Percentiles rank a stretch among this genome's conserved stretches.
Conservation (phyloP, 2,888 invertebrate genomes). For the Colletes collaris region DNA sequence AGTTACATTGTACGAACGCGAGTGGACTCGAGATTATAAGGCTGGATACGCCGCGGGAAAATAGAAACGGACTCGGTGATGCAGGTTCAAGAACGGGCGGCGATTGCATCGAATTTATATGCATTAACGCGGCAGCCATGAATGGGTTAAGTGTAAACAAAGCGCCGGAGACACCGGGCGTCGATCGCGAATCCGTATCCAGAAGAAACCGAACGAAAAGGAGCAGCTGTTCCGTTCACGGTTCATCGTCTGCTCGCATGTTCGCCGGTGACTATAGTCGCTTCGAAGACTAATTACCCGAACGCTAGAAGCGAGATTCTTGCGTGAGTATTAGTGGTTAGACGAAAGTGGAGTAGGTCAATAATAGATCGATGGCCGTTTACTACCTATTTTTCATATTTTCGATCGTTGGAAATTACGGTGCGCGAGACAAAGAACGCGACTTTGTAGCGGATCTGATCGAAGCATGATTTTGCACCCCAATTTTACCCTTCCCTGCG, state of each 20-base stretch:
- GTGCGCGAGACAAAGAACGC: neutral
- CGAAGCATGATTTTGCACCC: neutral
- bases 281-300: no score
- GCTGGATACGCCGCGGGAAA: conserved; percentile 27
- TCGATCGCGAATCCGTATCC: no score
- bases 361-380: neutral
- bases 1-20: conserved; percentile 45
- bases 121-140: conserved; percentile 20
- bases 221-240: no score
- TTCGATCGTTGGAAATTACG: neutral
- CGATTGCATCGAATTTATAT: conserved; percentile 38
- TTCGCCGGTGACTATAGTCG: no score
- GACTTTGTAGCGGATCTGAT: neutral
- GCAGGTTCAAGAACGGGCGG: conserved; percentile 45
- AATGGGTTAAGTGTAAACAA: conserved; percentile 27
- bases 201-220: no score
- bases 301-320: no score
- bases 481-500: no score
- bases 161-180: neutral
- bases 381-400: neutral
- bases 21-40: conserved; percentile 34
- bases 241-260: no score
- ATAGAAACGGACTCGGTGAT: conserved; percentile 30
- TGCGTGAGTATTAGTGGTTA: no score
- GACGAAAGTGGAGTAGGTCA: neutral